A percentile compares a stretch with the other conserved stretches of the same genome.
These are phyloP conservation scores for Myotis myotis DNA, from an alignment of 2,797 vertebrate genomes.

Conservation along the genomic window DNA sequence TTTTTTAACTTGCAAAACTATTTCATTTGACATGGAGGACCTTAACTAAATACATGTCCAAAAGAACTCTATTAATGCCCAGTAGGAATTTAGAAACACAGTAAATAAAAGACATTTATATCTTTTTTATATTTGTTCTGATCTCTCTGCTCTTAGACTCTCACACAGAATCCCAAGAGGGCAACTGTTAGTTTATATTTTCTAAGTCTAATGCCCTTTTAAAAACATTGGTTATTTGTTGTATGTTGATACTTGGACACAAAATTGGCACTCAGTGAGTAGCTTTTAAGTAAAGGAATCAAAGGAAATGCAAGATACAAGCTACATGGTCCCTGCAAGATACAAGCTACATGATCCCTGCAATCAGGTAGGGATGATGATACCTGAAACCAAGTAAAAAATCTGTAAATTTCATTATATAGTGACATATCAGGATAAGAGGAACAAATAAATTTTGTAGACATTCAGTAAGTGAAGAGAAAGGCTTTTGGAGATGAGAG, in stretches of 20 bases:
- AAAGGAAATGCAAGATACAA: neutral
- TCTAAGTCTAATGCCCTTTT: neutral
- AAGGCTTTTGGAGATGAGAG: neutral
- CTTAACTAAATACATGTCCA: slow-evolving; percentile 5
- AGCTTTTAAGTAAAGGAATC: neutral
- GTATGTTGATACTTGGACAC: neutral
- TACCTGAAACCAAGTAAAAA: slow-evolving; percentile 6
- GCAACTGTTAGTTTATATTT: neutral
- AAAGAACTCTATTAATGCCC: neutral
- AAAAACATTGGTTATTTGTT: slow-evolving; percentile 15
- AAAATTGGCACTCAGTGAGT: neutral
- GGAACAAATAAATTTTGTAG: neutral
- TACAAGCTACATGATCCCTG: neutral
- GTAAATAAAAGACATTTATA: slow-evolving; percentile 11
- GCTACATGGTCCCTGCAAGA: neutral
- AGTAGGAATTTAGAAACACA: slow-evolving; percentile 31
- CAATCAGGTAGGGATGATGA: neutral
- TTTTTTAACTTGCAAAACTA: neutral
- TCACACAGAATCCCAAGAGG: neutral
- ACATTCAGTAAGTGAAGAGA: slow-evolving; percentile 12
- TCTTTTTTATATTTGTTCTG: neutral
- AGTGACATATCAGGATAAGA: neutral
- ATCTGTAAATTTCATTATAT: neutral
- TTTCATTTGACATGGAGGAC: neutral
- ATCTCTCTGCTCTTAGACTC: neutral